phyloP scores from a whole-genome alignment of 2,113 vertebrate genomes.

The Nansenia antarctica region DNA sequence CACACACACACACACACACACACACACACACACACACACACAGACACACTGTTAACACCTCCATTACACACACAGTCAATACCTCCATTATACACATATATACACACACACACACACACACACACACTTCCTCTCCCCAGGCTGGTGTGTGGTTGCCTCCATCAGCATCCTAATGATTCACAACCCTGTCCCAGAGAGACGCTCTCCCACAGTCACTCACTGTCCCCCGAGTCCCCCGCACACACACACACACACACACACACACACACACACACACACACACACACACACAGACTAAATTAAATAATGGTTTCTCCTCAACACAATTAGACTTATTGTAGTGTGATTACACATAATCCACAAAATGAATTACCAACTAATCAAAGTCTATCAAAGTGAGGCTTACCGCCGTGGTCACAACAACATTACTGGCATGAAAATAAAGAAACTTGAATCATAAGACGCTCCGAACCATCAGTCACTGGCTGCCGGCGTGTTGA shows the following conservation, averaged over 20 bases:
- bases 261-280: background rate
- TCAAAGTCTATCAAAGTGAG: slow-evolving; percentile 5
- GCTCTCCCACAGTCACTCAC: too few relatives aligned
- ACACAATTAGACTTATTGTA: slow-evolving; percentile 10
- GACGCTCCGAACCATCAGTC: background rate
- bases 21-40: background rate
- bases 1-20: background rate
- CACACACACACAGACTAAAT: background rate
- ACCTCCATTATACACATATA: too few relatives aligned
- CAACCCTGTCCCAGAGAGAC: too few relatives aligned
- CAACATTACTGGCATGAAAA: background rate
- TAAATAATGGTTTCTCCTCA: background rate
- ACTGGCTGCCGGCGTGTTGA: background rate
- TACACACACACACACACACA: background rate
- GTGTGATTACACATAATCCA: background rate
- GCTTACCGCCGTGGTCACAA: background rate
- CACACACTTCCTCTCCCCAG: too few relatives aligned
- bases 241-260: background rate
- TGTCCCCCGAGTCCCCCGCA: too few relatives aligned
- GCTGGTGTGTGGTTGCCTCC: too few relatives aligned
- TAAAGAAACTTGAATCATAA: background rate
- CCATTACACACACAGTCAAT: too few relatives aligned
- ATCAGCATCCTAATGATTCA: too few relatives aligned
- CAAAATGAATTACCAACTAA: slow-evolving; percentile 4
- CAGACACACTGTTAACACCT: slow-evolving; percentile 7